These are phyloP conservation scores for Molothrus aeneus DNA, from an alignment of 2,797 vertebrate species.

Conservation along the genomic window DNA sequence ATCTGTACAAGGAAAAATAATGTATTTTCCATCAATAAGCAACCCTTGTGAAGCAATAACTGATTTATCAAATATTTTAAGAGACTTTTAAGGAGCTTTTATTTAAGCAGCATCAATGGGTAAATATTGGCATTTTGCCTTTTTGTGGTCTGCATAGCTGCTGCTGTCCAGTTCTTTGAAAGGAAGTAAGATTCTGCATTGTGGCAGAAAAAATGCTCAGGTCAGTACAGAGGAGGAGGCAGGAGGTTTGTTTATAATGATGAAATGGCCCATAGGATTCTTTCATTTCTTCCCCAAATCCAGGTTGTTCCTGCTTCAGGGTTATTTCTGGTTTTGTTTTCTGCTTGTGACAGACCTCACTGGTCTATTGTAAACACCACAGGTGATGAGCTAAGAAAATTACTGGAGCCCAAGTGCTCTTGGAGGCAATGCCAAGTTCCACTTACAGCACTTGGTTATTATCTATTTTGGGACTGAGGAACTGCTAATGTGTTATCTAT, in stretches of 20 bases:
- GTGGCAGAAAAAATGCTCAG: neutral
- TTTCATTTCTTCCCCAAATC: neutral
- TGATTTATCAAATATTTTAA: neutral
- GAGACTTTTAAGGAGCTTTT: neutral
- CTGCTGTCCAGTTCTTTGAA: neutral
- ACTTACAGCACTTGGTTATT: neutral
- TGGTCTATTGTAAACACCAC: neutral
- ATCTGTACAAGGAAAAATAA: neutral
- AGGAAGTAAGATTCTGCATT: neutral
- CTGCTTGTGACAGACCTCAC: neutral
- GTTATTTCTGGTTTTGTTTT: constrained; percentile 20
- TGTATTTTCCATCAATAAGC: neutral
- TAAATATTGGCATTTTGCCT: neutral
- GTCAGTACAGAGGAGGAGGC: neutral
- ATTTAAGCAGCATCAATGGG: neutral
- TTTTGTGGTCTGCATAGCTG: neutral
- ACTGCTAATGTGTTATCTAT: constrained; percentile 23
- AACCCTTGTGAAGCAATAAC: neutral
- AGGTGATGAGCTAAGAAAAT: neutral
- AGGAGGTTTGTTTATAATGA: neutral
- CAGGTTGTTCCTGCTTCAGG: neutral
- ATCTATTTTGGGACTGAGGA: neutral
- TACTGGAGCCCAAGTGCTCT: neutral
- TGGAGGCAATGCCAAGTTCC: neutral
- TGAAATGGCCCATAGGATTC: neutral